Evolutionary conservation across 64 coral and sea anemone species (phyloP), one percentile per base, ranked within the genome.

Genomic region (Anthopleura sola): DNA sequence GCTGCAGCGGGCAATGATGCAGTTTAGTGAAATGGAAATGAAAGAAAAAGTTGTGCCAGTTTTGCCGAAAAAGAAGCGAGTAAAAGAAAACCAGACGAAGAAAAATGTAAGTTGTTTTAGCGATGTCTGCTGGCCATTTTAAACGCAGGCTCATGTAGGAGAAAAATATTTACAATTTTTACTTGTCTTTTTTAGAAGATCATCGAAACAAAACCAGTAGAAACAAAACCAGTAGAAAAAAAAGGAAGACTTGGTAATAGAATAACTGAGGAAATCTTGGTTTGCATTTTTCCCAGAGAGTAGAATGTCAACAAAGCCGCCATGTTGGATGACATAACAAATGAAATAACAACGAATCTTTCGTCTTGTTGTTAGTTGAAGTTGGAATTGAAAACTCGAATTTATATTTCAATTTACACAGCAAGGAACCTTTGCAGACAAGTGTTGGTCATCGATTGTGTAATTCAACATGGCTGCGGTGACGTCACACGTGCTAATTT

Each of bases 21-120:
- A 89, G 87, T 99, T 99, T 75, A 94, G 87, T 48, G 93, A 99
- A 75, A 91, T 99, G 90, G 97, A 99, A 75, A 94, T 92, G 87
- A 99, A 95, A 82, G 94, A 90, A 53, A 97, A 92, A 75, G 75
- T 57, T 5, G 29, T 13, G n/a, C 66, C 66, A 71, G n/a, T 8
- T 71, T 34, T 71, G 12, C 24, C 66, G 23, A 71, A 36, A 71
- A 71, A 71, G 66, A 71, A 71, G 66, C 66, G 66, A 16, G 11
- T 34, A 10, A 71, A 62, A 23, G 23, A 62, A 26, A 24, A 32
- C 14, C 29, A 34, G 10, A 33, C 28, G 14, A 71, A 71, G 0
- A 2, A 34, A 71, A 34, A 31, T 71, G 66, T 71, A 71, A 71
- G 66, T 71, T 71, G 23, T 26, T 62, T 23, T 62, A 26, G 6